Conservation (phyloP, 2,888 invertebrate species). For the Elysia crispata region DNA sequence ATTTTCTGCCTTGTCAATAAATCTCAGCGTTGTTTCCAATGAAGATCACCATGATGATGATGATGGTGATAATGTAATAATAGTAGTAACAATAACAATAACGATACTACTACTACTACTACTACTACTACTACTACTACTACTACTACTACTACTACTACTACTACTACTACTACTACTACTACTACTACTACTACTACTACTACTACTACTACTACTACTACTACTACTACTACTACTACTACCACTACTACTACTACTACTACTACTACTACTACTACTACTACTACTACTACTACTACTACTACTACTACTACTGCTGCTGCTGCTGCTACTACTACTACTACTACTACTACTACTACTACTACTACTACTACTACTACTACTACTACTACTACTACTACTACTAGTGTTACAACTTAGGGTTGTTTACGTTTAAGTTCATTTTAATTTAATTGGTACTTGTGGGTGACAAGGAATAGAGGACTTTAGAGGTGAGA, state of each 20-base stretch:
- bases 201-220: constrained; percentile 24
- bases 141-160: background rate
- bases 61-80: too few relatives aligned
- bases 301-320: constrained; percentile 18
- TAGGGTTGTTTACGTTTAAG: too few relatives aligned
- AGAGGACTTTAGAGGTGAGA: too few relatives aligned
- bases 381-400: too few relatives aligned
- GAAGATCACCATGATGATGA: too few relatives aligned
- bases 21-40: too few relatives aligned
- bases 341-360: constrained; percentile 21
- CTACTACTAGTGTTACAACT: too few relatives aligned
- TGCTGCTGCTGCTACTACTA: constrained; percentile 19
- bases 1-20: too few relatives aligned
- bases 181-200: constrained; percentile 29
- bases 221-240: constrained; percentile 2
- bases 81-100: too few relatives aligned
- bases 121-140: background rate
- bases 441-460: too few relatives aligned
- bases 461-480: too few relatives aligned
- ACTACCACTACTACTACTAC: constrained; percentile 21
- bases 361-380: background rate
- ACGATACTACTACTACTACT: constrained; percentile 22
- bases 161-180: constrained; percentile 29
- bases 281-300: constrained; percentile 21
- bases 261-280: constrained; percentile 24